Evolutionary conservation across 30 jellyfish, hydroid and myxozoan genomes (phyloP).

Genomic region (Morbakka virulenta): DNA sequence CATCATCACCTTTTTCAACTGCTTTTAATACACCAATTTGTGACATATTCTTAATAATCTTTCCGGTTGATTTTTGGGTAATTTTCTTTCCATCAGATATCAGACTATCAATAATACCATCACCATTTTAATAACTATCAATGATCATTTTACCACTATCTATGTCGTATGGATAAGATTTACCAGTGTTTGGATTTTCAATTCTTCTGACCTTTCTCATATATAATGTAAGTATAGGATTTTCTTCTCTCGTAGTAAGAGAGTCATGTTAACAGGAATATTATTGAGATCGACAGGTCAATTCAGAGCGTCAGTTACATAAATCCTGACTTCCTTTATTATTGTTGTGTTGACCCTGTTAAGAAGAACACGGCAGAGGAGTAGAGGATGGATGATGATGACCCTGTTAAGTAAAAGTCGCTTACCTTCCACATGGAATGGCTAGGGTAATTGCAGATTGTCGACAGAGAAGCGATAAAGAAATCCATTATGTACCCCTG

Average conservation of each 20-base stretch:
- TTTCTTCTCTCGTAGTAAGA: too few species aligned
- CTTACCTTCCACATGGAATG: constrained; percentile 21
- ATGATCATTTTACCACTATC: neutral
- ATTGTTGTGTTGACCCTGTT: constrained; percentile 6
- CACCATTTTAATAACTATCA: constrained; percentile 7
- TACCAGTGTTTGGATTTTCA: too few species aligned
- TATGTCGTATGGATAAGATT: constrained; percentile 4
- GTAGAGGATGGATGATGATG: too few species aligned
- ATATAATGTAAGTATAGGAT: too few species aligned
- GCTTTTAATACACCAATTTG: neutral
- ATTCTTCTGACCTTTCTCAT: too few species aligned
- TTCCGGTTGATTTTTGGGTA: constrained; percentile 6
- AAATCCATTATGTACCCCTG: constrained; percentile 2
- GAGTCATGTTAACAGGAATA: too few species aligned
- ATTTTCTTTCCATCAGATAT: constrained; percentile 12
- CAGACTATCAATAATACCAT: constrained; percentile 3
- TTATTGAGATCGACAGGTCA: too few species aligned
- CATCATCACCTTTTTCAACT: too few species aligned
- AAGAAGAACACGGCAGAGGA: too few species aligned
- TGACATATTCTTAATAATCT: neutral
- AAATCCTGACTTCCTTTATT: neutral
- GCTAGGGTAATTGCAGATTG: constrained; percentile 1
- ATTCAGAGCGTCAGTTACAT: constrained; percentile 18
- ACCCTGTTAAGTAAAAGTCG: neutral
- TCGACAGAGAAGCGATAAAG: constrained; percentile 8